A percentile compares a stretch with the other conserved stretches of the same genome.
Evolutionary conservation across 2,113 vertebrate genomes (phyloP).

Genomic region (Colistium nudipinnis): DNA sequence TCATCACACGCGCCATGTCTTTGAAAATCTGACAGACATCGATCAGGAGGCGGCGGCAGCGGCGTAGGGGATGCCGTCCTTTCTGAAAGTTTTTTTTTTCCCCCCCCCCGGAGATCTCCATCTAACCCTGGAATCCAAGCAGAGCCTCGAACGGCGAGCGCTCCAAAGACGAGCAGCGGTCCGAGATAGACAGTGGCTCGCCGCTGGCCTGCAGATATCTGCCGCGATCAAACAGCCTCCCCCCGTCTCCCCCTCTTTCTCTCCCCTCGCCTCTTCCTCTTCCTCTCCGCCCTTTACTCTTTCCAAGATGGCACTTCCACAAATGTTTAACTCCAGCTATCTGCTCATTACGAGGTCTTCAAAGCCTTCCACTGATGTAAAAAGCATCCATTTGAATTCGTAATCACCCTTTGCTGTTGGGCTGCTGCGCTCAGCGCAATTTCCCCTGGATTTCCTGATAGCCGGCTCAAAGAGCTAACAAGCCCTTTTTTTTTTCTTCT

Average conservation of each 20-base stretch:
- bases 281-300: slow-evolving; percentile 35
- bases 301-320: slow-evolving; percentile 84
- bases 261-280: slow-evolving; percentile 24
- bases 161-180: slow-evolving; percentile 56
- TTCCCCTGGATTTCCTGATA: slow-evolving; percentile 76
- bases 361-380: slow-evolving; percentile 90
- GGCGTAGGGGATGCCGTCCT: slow-evolving; percentile 41
- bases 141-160: slow-evolving; percentile 46
- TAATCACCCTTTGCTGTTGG: slow-evolving; percentile 84
- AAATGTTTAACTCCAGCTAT: slow-evolving; percentile 80
- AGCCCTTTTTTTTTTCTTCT: slow-evolving; percentile 43
- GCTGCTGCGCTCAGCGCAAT: slow-evolving; percentile 85
- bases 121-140: slow-evolving; percentile 61
- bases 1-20: slow-evolving; percentile 61
- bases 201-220: slow-evolving; percentile 82
- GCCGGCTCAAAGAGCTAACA: slow-evolving; percentile 71
- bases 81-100: no score
- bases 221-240: slow-evolving; percentile 85
- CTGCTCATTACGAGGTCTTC: slow-evolving; percentile 91
- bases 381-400: slow-evolving; percentile 93
- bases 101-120: slow-evolving; percentile 37
- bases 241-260: slow-evolving; percentile 10
- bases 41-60: slow-evolving; percentile 37
- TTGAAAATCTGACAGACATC: slow-evolving; percentile 60
- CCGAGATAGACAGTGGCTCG: slow-evolving; percentile 51